Conservation (phyloP, 2,888 invertebrate genomes). For the Hesperia comma region DNA sequence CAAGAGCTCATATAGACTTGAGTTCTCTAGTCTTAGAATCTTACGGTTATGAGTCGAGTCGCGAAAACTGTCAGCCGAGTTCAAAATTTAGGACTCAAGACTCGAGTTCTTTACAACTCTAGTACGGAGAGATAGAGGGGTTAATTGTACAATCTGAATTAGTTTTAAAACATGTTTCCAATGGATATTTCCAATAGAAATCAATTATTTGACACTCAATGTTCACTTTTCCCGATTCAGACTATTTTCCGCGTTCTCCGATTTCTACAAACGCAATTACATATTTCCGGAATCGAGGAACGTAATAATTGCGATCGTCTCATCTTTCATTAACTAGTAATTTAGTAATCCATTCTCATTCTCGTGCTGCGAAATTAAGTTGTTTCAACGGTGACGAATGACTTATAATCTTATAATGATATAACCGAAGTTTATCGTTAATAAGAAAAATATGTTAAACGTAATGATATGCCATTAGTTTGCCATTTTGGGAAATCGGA, state of each 20-base stretch:
- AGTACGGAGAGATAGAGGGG: no score
- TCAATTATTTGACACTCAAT: not conserved
- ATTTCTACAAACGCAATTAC: conserved; percentile 23
- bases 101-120: no score
- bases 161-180: no score
- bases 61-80: no score
- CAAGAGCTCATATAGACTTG: no score
- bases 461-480: no score
- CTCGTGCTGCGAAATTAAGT: not conserved
- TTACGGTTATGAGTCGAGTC: no score
- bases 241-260: conserved; percentile 19
- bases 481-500: no score
- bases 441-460: no score
- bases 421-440: not conserved
- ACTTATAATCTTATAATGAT: not conserved
- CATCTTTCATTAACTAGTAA: conserved; percentile 26
- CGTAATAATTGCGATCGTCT: conserved; percentile 26
- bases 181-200: not conserved
- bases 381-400: not conserved
- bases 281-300: conserved; percentile 14
- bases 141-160: no score
- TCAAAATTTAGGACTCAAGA: no score
- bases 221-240: not conserved
- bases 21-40: no score
- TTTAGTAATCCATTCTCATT: conserved; percentile 15